Evolutionary conservation across 1,140 invertebrate genomes (phyloP).

Genomic region (Nasonia vitripennis): DNA sequence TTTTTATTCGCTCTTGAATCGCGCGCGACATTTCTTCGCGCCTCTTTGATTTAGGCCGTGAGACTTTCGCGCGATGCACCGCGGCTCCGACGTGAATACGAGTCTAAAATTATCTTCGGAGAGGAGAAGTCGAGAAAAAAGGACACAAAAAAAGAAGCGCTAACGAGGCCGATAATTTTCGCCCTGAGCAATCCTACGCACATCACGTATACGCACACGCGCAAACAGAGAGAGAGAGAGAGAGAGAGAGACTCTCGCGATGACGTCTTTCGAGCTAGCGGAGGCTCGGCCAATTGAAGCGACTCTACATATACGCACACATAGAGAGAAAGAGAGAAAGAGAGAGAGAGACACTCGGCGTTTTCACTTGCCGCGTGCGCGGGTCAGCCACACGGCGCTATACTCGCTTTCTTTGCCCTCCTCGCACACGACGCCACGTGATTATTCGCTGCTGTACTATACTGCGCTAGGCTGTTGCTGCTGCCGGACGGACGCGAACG

Average conservation of each 20-base stretch:
- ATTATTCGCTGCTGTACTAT: not conserved
- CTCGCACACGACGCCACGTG: conserved; percentile 12
- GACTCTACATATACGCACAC: not conserved
- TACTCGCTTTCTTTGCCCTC: conserved; percentile 38
- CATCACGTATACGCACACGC: not conserved
- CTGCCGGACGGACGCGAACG: not conserved
- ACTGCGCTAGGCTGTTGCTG: not conserved
- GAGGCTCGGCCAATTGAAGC: not conserved
- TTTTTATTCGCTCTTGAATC: no score
- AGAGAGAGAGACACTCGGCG: not conserved
- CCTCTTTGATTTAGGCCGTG: no score
- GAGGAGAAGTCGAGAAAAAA: not conserved
- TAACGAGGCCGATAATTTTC: conserved; percentile 7
- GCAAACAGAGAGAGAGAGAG: not conserved
- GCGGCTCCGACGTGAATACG: not conserved
- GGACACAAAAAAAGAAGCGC: not conserved
- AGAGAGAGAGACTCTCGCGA: not conserved
- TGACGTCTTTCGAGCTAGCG: conserved; percentile 7
- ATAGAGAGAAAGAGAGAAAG: not conserved
- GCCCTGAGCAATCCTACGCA: not conserved
- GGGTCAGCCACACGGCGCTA: not conserved
- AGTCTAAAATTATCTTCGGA: not conserved
- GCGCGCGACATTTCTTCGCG: no score
- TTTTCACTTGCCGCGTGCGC: not conserved
- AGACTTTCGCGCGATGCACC: no score